Percentiles rank a stretch among this genome's conserved stretches.
phyloP scores from a whole-genome alignment of 2,888 invertebrate species.

The Macroteleia sp. region DNA sequence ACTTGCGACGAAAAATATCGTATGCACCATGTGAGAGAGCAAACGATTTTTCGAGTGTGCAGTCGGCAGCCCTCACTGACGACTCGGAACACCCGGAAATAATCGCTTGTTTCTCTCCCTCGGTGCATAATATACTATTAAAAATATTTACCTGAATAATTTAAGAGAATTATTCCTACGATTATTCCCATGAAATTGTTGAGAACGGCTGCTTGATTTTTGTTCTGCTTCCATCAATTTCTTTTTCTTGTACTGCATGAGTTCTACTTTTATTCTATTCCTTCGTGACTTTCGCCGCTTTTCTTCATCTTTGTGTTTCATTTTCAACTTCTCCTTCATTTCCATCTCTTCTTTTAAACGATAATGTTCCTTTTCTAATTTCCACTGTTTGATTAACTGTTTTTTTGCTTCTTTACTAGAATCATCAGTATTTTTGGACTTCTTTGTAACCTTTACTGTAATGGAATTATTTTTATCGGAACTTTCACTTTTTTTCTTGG shows the following conservation, averaged over 20 bases:
- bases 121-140: too few relatives aligned
- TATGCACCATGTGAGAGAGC: too few relatives aligned
- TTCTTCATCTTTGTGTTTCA: slow-evolving; percentile 64
- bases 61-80: too few relatives aligned
- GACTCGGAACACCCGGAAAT: too few relatives aligned
- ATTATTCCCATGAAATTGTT: slow-evolving; percentile 6
- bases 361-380: slow-evolving; percentile 71
- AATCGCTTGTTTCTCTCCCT: too few relatives aligned
- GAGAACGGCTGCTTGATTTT: slow-evolving; percentile 10
- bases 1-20: too few relatives aligned
- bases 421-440: slow-evolving; percentile 11
- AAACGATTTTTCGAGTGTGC: too few relatives aligned
- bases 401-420: slow-evolving; percentile 66
- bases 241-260: slow-evolving; percentile 68
- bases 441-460: slow-evolving; percentile 20
- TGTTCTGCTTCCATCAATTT: slow-evolving; percentile 55
- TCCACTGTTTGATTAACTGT: slow-evolving; percentile 76
- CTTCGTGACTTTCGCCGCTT: slow-evolving; percentile 64
- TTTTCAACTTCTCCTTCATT: slow-evolving; percentile 61
- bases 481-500: slow-evolving; percentile 5
- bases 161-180: too few relatives aligned
- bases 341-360: slow-evolving; percentile 71
- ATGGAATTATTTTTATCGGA: slow-evolving; percentile 5
- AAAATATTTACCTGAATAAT: too few relatives aligned
- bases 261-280: slow-evolving; percentile 53